These are phyloP conservation scores for Clinocottus analis DNA, from an alignment of 2,113 vertebrate genomes.

Conservation along the genomic window DNA sequence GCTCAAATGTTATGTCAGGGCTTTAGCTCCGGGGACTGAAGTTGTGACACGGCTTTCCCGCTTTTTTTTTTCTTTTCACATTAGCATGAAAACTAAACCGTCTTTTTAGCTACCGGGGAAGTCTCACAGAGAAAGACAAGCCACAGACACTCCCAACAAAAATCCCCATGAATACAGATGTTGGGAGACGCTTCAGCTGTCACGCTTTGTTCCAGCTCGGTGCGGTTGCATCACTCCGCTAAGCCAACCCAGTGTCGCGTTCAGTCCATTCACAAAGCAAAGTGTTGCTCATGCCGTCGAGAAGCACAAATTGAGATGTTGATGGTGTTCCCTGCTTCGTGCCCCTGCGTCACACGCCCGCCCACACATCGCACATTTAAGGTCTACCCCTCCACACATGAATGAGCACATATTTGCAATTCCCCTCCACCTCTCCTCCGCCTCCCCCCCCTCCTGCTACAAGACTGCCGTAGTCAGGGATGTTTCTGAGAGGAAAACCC, in stretches of 20 bases:
- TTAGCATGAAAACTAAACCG: not conserved
- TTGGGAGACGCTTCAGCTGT: not conserved
- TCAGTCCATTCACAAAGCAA: constrained; percentile 37
- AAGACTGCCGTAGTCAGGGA: constrained; percentile 45
- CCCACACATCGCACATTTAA: constrained; percentile 46
- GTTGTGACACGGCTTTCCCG: not conserved
- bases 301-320: constrained; percentile 8
- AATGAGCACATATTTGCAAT: constrained; percentile 50
- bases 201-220: not conserved
- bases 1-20: not conserved
- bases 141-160: not conserved
- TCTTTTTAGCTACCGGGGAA: not conserved
- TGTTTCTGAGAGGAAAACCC: constrained; percentile 69
- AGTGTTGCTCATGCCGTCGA: constrained; percentile 28
- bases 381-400: constrained; percentile 38
- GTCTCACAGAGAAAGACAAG: not conserved
- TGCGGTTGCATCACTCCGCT: not conserved
- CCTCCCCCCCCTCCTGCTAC: constrained; percentile 17
- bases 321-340: constrained; percentile 33
- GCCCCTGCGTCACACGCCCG: constrained; percentile 6
- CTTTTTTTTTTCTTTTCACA: not conserved
- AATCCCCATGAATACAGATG: constrained; percentile 3
- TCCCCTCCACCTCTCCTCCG: constrained; percentile 21
- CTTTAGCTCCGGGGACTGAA: not conserved
- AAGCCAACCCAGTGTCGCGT: constrained; percentile 7